phyloP scores from a whole-genome alignment of 30 jellyfish, hydroid and myxozoan species.

The Chironex yamaguchii region DNA sequence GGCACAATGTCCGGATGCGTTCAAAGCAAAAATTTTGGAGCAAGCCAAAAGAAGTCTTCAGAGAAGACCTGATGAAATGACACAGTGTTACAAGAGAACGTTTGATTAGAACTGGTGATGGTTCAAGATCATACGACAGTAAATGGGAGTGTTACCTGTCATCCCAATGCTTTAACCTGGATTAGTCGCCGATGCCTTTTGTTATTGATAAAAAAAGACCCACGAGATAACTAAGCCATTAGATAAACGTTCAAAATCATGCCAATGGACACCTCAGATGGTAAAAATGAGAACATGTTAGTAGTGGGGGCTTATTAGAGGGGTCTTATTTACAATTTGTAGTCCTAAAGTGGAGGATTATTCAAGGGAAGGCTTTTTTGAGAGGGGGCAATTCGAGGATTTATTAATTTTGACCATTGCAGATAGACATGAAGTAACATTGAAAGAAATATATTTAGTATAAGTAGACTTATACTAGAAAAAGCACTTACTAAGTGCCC shows the following conservation, averaged over 20 bases:
- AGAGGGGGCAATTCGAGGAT: too few relatives aligned
- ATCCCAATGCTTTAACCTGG: constrained; percentile 50
- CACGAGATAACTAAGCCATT: constrained; percentile 40
- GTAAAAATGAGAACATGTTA: too few relatives aligned
- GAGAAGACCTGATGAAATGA: constrained; percentile 50
- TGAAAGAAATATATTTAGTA: too few relatives aligned
- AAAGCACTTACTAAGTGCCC: too few relatives aligned
- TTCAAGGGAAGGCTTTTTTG: too few relatives aligned
- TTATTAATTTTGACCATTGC: too few relatives aligned
- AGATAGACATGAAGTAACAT: too few relatives aligned
- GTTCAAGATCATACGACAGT: constrained; percentile 36
- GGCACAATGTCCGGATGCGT: constrained; percentile 59
- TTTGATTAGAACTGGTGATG: constrained; percentile 51
- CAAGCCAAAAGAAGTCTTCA: constrained; percentile 49
- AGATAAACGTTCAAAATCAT: constrained; percentile 14
- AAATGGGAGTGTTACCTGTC: constrained; percentile 58
- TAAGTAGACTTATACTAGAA: too few relatives aligned
- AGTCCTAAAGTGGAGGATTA: too few relatives aligned
- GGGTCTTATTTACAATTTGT: too few relatives aligned
- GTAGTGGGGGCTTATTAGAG: too few relatives aligned
- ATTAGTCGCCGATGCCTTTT: constrained; percentile 61
- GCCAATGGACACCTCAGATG: too few relatives aligned
- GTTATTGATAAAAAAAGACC: constrained; percentile 65
- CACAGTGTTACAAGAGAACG: constrained; percentile 54
- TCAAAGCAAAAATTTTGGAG: constrained; percentile 21